Evolutionary conservation across 2,888 invertebrate species (phyloP), one percentile per base, ranked within the genome.

Genomic region (Drepanosiphum platanoidis): DNA sequence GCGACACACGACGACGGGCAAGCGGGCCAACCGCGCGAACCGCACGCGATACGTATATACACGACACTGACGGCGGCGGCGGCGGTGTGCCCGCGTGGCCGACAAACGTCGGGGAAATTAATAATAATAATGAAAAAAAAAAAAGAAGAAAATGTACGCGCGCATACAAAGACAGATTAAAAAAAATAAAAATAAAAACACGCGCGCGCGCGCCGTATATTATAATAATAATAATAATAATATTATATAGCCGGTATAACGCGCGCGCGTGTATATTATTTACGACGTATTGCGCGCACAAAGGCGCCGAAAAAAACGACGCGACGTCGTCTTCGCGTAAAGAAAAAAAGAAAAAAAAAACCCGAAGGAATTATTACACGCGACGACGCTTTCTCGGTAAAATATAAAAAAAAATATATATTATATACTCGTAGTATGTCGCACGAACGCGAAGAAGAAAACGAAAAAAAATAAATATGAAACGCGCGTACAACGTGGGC

Each of bases 251-350:
- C 13, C 7, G 7, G 18, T 68, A 34, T 32, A 18, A 3, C 1
- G 34, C 18, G 68, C 68, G 27, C 27, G 27, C 13, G n/a, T 42
- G 39, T 32, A 36, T 58, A 61, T 75, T 80, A 70, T 80, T 79
- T 80, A 80, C 80, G 81, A 71, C 71, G 61, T 81, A 71, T 22
- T 22, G 30, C 81, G 70, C 36, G 71, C 58, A 81, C 71, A 81
- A 81, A 81, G 81, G 58, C 61, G 71, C 81, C 81, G 81, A 71
- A 81, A 81, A 80, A 74, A 75, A 81, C 70, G 36, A 58, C 36
- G 22, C 52, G 70, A 80, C 34, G 30, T 22, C 42, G 42, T 4
- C n/a, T 64, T 11, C 11, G 64, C 9, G 30, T 39, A 34, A 27
- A 46, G 3, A 64, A 30, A 64, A 11, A 42, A 9, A 68, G 22